phyloP scores from a whole-genome alignment of 2,113 vertebrate species.

The Eptatretus burgeri region DNA sequence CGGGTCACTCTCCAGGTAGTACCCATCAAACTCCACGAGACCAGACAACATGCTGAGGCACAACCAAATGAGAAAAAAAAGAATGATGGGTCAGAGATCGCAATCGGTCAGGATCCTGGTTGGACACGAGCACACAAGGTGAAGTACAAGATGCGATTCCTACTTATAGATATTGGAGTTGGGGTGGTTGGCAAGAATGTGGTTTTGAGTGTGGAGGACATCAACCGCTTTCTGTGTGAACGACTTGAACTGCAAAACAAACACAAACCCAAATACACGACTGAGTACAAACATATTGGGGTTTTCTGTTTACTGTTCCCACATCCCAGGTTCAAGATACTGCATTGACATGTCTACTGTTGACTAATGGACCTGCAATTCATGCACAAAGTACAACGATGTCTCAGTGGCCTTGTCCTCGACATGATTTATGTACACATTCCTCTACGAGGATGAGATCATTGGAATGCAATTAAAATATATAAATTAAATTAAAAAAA shows the following conservation, averaged over 20 bases:
- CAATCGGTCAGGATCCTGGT: not conserved
- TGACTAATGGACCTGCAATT: too few relatives aligned
- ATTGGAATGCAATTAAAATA: too few relatives aligned
- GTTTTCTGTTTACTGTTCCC: not conserved
- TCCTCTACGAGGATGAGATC: too few relatives aligned
- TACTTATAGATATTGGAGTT: slow-evolving; percentile 99
- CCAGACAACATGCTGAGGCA: slow-evolving; percentile 52
- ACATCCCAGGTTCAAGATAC: not conserved
- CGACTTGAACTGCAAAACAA: slow-evolving; percentile 35
- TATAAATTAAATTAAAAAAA: too few relatives aligned
- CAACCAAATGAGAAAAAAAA: slow-evolving; percentile 8
- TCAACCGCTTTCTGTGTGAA: slow-evolving; percentile 93
- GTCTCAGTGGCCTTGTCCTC: too few relatives aligned
- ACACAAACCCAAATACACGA: slow-evolving; percentile 7
- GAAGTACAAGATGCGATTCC: slow-evolving; percentile 12
- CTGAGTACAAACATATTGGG: not conserved
- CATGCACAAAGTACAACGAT: too few relatives aligned
- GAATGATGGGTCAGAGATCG: not conserved
- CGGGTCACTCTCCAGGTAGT: slow-evolving; percentile 81
- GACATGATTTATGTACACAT: too few relatives aligned
- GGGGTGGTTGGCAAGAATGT: slow-evolving; percentile 86
- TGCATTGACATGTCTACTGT: too few relatives aligned
- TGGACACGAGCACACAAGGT: not conserved
- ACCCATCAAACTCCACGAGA: slow-evolving; percentile 84
- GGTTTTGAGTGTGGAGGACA: slow-evolving; percentile 76